Conservation (phyloP, 1,140 invertebrate genomes). For the Probaryconus sp. region DNA sequence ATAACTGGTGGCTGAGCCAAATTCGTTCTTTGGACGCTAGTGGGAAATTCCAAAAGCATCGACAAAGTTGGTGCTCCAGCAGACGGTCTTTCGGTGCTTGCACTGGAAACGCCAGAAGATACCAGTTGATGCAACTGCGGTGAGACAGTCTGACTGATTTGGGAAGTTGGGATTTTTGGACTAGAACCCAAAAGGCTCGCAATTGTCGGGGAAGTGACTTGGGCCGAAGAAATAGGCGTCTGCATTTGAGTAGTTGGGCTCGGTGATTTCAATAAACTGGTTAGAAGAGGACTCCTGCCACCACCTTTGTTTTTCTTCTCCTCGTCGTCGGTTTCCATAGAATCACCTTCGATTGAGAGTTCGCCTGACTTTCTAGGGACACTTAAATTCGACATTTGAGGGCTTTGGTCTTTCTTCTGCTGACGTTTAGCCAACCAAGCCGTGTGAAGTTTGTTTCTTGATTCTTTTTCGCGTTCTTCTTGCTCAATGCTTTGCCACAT, state of each 20-base stretch:
- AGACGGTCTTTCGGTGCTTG: slow-evolving; percentile 80
- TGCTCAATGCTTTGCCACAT: slow-evolving; percentile 86
- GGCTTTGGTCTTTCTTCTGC: slow-evolving; percentile 70
- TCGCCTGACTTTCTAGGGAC: slow-evolving; percentile 63
- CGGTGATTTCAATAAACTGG: slow-evolving; percentile 88
- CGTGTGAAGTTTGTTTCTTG: slow-evolving; percentile 81
- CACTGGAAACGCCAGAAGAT: slow-evolving; percentile 68
- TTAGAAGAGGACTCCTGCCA: slow-evolving; percentile 85
- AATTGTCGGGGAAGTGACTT: slow-evolving; percentile 78
- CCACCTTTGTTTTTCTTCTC: slow-evolving; percentile 69
- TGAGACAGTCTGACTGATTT: slow-evolving; percentile 66
- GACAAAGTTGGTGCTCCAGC: slow-evolving; percentile 83
- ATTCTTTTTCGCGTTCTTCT: slow-evolving; percentile 83
- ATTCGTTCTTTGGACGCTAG: slow-evolving; percentile 65
- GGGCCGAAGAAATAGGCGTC: slow-evolving; percentile 70
- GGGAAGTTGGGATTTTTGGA: slow-evolving; percentile 70
- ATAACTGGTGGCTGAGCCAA: slow-evolving; percentile 62
- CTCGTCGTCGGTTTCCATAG: slow-evolving; percentile 60
- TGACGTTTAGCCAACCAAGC: slow-evolving; percentile 86
- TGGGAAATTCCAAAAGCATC: slow-evolving; percentile 80
- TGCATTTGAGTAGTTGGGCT: slow-evolving; percentile 75
- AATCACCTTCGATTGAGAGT: slow-evolving; percentile 61
- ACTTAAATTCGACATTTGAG: slow-evolving; percentile 43
- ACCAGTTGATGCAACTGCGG: slow-evolving; percentile 76
- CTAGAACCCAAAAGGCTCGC: slow-evolving; percentile 80